Evolutionary conservation across 1,140 invertebrate genomes (phyloP), one percentile per base, ranked within the genome.

Genomic region (Diachasmimorpha longicaudata): DNA sequence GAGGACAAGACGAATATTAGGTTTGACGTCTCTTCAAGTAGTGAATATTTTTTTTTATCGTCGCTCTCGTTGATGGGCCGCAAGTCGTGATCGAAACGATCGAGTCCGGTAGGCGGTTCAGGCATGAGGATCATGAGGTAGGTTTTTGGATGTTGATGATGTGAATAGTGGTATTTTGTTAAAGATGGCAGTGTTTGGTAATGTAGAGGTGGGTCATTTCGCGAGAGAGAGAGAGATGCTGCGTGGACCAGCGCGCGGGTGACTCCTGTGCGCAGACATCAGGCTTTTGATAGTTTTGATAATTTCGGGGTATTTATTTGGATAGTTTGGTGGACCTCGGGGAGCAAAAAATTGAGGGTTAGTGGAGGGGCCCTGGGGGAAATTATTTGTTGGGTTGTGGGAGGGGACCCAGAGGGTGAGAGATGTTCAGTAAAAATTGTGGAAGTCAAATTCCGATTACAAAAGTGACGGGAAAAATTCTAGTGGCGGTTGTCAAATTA

Each of bases 141-240:
- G 2, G 58, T 63, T 25, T 25, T 78, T 72, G 81, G 76, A 84
- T 84, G 85, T 85, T 72, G 83, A 74, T 77, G 10, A 70, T 36
- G 21, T 58, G 14, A 39, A 66, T 21, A 31, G 31, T 67, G 70
- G 58, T 36, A 25, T 68, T 68, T 44, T 55, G 11, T 67, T 74
- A 72, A 70, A 79, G 52, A 79, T 77, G 73, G 70, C 77, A 74
- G 71, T 77, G 66, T 46, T 77, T 79, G 71, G 77, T 78, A 79
- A 79, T 55, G 77, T 79, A 78, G 75, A 78, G 73, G 78, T 37
- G 67, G 42, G 58, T 31, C 69, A 52, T 71, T 67, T 74, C 39
- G 69, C 14, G 48, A 19, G 25, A 31, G 11, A 39, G 46, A n/a
- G 11, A 4, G 48, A 72, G 83, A 84, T 83, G 82, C 83, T 85